Evolutionary conservation across 2,888 invertebrate species (phyloP).

Genomic region (Drosophila atroscutellata): DNA sequence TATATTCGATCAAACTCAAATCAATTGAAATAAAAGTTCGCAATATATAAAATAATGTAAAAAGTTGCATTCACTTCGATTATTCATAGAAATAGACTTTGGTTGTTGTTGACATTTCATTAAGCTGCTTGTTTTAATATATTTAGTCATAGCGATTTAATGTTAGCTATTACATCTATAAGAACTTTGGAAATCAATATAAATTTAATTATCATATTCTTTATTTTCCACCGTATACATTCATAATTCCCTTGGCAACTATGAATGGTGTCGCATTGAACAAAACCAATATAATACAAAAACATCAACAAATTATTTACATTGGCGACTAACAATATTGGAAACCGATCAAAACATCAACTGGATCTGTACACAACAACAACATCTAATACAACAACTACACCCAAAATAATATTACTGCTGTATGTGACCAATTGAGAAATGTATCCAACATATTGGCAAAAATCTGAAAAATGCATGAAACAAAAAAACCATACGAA

Average conservation of each 20-base stretch:
- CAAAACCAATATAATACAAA: constrained; percentile 45
- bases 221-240: constrained; percentile 59
- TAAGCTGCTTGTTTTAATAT: constrained; percentile 13
- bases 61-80: constrained; percentile 3
- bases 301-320: constrained; percentile 58
- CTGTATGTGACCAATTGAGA: constrained; percentile 69
- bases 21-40: background rate
- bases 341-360: constrained; percentile 59
- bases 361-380: constrained; percentile 54
- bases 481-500: constrained; percentile 48
- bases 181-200: constrained; percentile 25
- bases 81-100: constrained; percentile 2
- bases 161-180: constrained; percentile 10
- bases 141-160: constrained; percentile 2
- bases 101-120: background rate
- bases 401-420: constrained; percentile 38
- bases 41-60: background rate
- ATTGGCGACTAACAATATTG: constrained; percentile 46
- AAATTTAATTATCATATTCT: constrained; percentile 66
- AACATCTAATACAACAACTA: constrained; percentile 39
- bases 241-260: constrained; percentile 28
- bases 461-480: constrained; percentile 53
- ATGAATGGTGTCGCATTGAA: constrained; percentile 58
- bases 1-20: background rate
- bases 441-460: constrained; percentile 54